Evolutionary conservation across 2,113 vertebrate genomes (phyloP), one percentile per base, ranked within the genome.

Genomic region (Pachyramphus minor): DNA sequence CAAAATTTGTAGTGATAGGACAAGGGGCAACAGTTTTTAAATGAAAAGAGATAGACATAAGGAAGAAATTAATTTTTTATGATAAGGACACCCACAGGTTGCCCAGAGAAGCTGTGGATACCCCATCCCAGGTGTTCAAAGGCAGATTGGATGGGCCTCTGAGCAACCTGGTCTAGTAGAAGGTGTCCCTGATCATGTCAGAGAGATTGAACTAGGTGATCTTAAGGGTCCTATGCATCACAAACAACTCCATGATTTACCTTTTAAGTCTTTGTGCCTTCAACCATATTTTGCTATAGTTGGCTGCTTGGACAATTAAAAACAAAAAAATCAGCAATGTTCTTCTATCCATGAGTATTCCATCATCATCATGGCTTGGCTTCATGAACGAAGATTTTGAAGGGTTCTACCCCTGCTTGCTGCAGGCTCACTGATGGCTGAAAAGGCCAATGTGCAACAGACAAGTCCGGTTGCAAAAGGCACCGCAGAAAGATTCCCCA

Each of bases 131-230:
- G 16, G 3, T 20, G 3, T n/a, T 84, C 44, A 62, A 64, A 8
- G n/a, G 1, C 24, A 41, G n/a, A 6, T 1, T 11, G 4, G 8
- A 62, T 4, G 8, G 4, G 4, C 6, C 21, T 86, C 59, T 56
- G 62, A 68, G 11, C 7, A 76, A 31, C 9, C 6, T 27, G 28
- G 1, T 27, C 16, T 39, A 14, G 33, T 39, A 22, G 3, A 37
- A 84, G 20, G 2, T 39, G 9, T 68, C 30, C 27, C 62, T 52
- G 39, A 12, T 24, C 11, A 25, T 1, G 3, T 17, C 18, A 84
- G 11, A 11, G 5, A 7, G 3, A 0, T 45, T 72, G 20, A 35
- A 50, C 2, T 31, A 19, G 5, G 8, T 30, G 16, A 9, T 27
- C 4, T 59, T 64, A 60, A 69, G 25, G 5, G 5, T 71, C 11